A percentile compares a stretch with the other conserved stretches of the same genome.
These are phyloP conservation scores for Rhinophrynus dorsalis DNA, from an alignment of 2,797 vertebrate species.

Conservation along the genomic window DNA sequence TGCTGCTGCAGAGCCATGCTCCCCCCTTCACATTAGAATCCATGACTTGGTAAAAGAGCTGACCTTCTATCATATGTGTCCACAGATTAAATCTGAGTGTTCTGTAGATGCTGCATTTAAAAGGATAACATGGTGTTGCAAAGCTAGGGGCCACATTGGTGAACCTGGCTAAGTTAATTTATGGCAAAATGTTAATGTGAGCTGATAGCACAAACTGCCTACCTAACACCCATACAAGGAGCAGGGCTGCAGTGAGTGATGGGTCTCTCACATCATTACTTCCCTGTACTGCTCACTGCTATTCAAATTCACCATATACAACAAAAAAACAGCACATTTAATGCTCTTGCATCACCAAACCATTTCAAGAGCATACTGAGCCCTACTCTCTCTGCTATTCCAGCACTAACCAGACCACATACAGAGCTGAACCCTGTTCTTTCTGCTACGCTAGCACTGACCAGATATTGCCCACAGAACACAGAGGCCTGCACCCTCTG, in stretches of 20 bases:
- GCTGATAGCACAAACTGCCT: constrained; percentile 1
- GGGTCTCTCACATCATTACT: neutral
- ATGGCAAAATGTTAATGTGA: constrained; percentile 7
- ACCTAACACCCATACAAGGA: neutral
- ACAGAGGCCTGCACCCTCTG: too few species aligned
- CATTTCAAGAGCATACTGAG: too few species aligned
- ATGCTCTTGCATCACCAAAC: neutral
- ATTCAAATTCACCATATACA: neutral
- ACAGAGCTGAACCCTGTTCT: too few species aligned
- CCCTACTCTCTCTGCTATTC: neutral
- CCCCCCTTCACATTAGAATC: neutral
- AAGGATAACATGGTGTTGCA: neutral
- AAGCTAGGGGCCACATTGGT: neutral
- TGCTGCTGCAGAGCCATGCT: neutral
- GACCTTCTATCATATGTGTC: neutral
- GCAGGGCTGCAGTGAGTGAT: neutral
- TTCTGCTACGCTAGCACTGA: too few species aligned
- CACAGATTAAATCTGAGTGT: neutral
- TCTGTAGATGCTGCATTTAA: neutral
- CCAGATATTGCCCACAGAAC: neutral
- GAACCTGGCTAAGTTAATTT: neutral
- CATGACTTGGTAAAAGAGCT: neutral
- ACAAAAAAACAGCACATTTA: too few species aligned
- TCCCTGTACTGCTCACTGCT: neutral
- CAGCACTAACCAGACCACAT: neutral